Percentiles rank a stretch among this genome's conserved stretches.
Evolutionary conservation across 2,888 invertebrate species (phyloP).

Genomic region (Diogma glabrata): DNA sequence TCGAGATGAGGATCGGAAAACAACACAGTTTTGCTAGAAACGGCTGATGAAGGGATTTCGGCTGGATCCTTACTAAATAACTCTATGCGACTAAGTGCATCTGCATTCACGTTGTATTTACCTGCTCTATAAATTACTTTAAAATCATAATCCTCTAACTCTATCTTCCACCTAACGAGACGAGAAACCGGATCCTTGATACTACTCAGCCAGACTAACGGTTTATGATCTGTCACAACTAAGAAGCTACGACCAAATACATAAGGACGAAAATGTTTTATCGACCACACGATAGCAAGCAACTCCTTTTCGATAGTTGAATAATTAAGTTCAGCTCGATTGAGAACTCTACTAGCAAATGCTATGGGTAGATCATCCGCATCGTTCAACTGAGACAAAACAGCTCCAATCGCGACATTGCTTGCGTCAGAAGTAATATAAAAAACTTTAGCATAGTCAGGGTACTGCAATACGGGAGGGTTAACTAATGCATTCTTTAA

Average conservation of each 20-base stretch:
- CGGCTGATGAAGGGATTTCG: too few species aligned
- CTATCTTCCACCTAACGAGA: conserved; percentile 21
- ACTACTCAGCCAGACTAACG: conserved; percentile 18
- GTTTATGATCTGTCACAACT: conserved; percentile 22
- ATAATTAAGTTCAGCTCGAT: conserved; percentile 18
- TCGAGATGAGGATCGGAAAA: too few species aligned
- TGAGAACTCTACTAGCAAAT: conserved; percentile 21
- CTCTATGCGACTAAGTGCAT: conserved; percentile 13
- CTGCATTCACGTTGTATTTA: conserved; percentile 18
- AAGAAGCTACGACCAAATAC: conserved; percentile 20
- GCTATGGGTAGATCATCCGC: conserved; percentile 21
- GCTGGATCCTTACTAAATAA: too few species aligned
- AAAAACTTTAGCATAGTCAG: conserved; percentile 24
- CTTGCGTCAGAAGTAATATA: conserved; percentile 23
- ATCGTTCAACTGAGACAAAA: conserved; percentile 22
- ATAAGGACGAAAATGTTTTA: conserved; percentile 21
- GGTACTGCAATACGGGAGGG: conserved; percentile 26
- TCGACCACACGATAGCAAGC: conserved; percentile 19
- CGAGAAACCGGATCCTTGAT: conserved; percentile 18
- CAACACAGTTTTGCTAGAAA: too few species aligned
- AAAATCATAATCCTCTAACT: conserved; percentile 23
- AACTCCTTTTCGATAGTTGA: conserved; percentile 22
- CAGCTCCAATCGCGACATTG: conserved; percentile 18
- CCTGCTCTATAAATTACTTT: conserved; percentile 20
- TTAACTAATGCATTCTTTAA: conserved; percentile 9